A percentile compares a stretch with the other conserved stretches of the same genome.
Evolutionary conservation across 2,888 invertebrate species (phyloP).

Genomic region (Mesochorus sp.): DNA sequence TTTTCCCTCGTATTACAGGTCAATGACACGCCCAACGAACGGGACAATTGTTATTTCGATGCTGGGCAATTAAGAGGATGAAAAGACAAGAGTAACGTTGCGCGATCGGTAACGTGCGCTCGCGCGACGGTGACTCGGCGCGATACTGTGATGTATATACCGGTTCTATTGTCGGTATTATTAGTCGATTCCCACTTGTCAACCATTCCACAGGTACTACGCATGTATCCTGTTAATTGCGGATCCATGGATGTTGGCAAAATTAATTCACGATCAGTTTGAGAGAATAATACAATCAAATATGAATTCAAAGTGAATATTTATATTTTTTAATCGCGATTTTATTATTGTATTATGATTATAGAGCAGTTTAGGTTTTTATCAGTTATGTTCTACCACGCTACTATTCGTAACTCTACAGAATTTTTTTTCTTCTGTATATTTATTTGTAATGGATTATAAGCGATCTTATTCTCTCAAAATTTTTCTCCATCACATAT

Average conservation of each 20-base stretch:
- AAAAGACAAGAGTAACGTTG: not conserved
- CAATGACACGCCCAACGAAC: constrained; percentile 27
- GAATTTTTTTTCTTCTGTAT: no score
- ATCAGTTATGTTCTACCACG: no score
- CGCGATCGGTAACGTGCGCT: constrained; percentile 16
- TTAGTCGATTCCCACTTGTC: constrained; percentile 20
- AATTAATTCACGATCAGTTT: no score
- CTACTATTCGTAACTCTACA: no score
- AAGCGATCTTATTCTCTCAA: constrained; percentile 29
- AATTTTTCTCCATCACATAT: not conserved
- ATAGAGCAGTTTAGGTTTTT: no score
- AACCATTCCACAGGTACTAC: not conserved
- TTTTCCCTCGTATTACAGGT: not conserved
- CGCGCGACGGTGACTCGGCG: constrained; percentile 27
- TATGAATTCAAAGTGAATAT: no score
- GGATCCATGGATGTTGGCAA: constrained; percentile 12
- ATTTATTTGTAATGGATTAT: no score
- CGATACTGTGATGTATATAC: not conserved
- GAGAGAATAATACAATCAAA: no score
- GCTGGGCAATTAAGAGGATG: not conserved
- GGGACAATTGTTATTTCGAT: constrained; percentile 6
- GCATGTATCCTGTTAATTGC: constrained; percentile 20
- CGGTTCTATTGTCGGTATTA: constrained; percentile 35
- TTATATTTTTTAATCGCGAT: no score
- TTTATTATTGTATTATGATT: no score